Base-by-base conservation (phyloP, 2,888 invertebrate species). In the Archaeoteleia sp. region DNA sequence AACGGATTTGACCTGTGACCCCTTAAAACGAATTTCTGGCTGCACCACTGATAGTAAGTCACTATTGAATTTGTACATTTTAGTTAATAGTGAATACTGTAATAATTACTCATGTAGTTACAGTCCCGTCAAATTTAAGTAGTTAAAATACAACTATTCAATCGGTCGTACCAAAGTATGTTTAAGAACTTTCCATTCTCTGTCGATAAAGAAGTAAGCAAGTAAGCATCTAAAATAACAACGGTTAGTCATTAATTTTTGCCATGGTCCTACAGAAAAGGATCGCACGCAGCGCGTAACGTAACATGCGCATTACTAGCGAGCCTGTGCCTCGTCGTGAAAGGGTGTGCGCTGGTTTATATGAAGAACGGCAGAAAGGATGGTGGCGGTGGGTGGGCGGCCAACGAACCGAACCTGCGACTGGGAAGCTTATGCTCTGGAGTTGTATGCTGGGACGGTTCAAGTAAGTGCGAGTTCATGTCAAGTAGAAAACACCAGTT, bases 401-500 rank as follows among this genome's bases (percentile, higher is more conserved):
- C 53, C 34, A 37, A 42, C 23, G 10, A 55, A 40, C 53, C 48
- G 68, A 55, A 35, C 48, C 40, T 39, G 54, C 53, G 54, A 46
- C 58, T 37, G 49, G 46, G 54, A 53, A 60, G 61, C 55, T 57
- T 42, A n/a, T 65, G 60, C 61, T 58, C 61, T n/a, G 72, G 71
- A 73, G 74, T 75, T 74, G 78, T 78, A 78, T 76, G 79, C 78
- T 78, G 77, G 79, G 74, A 73, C 71, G 78, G 74, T 78, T 76
- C 73, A 73, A 76, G 77, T 72, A 74, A 74, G 70, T 74, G 71
- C 74, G 76, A 78, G 76, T 82, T 79, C 77, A 79, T 74, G 78
- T 74, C 75, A 77, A 81, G 78, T 79, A 74, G 78, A 74, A 73
- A 71, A 71, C 74, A 72, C 74, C 75, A 85, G 85, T 85, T 84